Conservation (phyloP, 1,140 invertebrate species). For the Rhyzopertha dominica region DNA sequence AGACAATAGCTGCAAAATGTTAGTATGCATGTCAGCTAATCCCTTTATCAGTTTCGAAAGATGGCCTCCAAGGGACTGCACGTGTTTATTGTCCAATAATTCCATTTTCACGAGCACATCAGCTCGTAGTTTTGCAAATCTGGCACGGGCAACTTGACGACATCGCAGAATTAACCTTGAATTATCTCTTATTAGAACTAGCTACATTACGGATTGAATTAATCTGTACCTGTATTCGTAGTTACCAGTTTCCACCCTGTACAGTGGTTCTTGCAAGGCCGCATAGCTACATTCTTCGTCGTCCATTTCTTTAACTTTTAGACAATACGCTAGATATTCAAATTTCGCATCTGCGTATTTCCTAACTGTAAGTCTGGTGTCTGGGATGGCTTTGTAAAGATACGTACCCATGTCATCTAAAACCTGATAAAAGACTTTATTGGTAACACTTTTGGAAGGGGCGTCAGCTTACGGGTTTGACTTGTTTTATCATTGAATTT, state of each 20-base stretch:
- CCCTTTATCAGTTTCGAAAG: slow-evolving; percentile 73
- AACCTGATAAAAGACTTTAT: slow-evolving; percentile 54
- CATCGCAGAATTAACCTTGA: slow-evolving; percentile 82
- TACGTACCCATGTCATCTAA: slow-evolving; percentile 92
- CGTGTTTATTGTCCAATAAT: slow-evolving; percentile 95
- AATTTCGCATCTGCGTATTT: slow-evolving; percentile 98
- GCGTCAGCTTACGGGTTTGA: slow-evolving; percentile 76
- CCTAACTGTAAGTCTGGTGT: slow-evolving; percentile 93
- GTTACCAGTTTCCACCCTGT: slow-evolving; percentile 97
- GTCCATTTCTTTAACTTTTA: slow-evolving; percentile 98
- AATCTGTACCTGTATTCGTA: slow-evolving; percentile 89
- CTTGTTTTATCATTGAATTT: slow-evolving; percentile 80
- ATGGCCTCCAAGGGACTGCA: slow-evolving; percentile 87
- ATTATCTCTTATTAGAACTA: slow-evolving; percentile 15
- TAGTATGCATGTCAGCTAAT: slow-evolving; percentile 70
- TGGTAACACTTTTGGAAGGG: slow-evolving; percentile 5
- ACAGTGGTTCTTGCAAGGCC: slow-evolving; percentile 92
- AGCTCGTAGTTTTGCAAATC: slow-evolving; percentile 87
- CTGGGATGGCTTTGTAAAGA: slow-evolving; percentile 94
- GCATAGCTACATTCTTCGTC: slow-evolving; percentile 96
- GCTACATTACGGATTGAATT: neutral
- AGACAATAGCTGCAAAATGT: slow-evolving; percentile 62
- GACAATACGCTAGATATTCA: slow-evolving; percentile 96
- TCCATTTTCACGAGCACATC: slow-evolving; percentile 97
- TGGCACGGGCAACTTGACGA: slow-evolving; percentile 84